These are phyloP conservation scores for Glaucidium brasilianum DNA, from an alignment of 2,113 vertebrate genomes.

Conservation along the genomic window DNA sequence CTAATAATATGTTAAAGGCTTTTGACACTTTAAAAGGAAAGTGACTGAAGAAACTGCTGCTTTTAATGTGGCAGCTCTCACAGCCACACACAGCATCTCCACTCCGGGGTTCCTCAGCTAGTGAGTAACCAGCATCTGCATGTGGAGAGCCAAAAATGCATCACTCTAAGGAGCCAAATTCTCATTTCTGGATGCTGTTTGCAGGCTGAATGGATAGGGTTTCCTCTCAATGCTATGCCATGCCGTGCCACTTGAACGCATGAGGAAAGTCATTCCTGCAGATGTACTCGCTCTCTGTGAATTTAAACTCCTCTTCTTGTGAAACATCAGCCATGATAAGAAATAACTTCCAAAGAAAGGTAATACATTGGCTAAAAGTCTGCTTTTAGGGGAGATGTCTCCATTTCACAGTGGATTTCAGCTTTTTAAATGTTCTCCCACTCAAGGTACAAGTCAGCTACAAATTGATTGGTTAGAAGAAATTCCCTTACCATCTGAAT, in stretches of 20 bases:
- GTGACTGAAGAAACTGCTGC: background rate
- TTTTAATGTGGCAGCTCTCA: background rate
- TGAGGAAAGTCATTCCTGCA: background rate
- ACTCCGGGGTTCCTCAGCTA: background rate
- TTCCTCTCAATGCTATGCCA: background rate
- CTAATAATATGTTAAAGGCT: conserved; percentile 8
- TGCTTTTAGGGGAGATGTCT: background rate
- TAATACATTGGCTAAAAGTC: background rate
- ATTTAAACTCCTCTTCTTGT: background rate
- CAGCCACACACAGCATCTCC: background rate
- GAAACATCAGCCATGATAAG: background rate
- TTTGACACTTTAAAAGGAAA: conserved; percentile 1
- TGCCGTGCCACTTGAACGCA: background rate
- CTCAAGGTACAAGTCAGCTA: background rate
- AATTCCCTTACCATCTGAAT: background rate
- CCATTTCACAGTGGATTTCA: background rate
- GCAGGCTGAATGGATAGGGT: background rate
- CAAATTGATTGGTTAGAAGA: background rate
- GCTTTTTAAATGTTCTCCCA: background rate
- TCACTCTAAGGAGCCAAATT: background rate
- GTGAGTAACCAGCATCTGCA: background rate
- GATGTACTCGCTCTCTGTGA: background rate
- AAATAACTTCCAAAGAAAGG: background rate
- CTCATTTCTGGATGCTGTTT: background rate
- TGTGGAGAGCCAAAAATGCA: background rate